These are phyloP conservation scores for Tachycineta bicolor DNA, from an alignment of 2,113 vertebrate genomes.

Conservation along the genomic window DNA sequence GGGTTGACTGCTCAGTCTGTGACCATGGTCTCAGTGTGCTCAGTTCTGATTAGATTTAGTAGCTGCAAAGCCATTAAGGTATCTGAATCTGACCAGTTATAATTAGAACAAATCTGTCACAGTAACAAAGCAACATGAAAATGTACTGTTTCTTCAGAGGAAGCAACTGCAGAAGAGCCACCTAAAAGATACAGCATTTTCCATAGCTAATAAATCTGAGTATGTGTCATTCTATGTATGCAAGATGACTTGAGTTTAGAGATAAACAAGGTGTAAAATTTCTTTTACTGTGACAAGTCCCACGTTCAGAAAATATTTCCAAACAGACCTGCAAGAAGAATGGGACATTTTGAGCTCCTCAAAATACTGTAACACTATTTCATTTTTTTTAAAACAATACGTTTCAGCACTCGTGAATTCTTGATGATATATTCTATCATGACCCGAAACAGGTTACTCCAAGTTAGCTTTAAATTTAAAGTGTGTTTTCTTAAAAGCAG, in stretches of 20 bases:
- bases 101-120: constrained; percentile 14
- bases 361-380: background rate
- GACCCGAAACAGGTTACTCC: background rate
- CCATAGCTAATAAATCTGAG: background rate
- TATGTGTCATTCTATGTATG: background rate
- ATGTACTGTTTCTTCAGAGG: background rate
- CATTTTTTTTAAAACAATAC: background rate
- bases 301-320: background rate
- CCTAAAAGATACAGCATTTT: background rate
- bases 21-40: background rate
- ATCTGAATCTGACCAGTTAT: background rate
- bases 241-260: background rate
- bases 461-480: background rate
- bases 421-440: background rate
- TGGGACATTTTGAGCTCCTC: background rate
- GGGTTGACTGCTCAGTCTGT: background rate
- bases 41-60: background rate
- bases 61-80: background rate
- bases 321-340: background rate
- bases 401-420: background rate
- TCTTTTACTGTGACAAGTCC: background rate
- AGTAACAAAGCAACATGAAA: background rate
- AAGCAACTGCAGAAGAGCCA: background rate
- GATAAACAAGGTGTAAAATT: background rate
- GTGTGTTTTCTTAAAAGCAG: background rate